Evolutionary conservation across 2,113 vertebrate species (phyloP), one percentile per base, ranked within the genome.

Genomic region (Spea multiplicata): DNA sequence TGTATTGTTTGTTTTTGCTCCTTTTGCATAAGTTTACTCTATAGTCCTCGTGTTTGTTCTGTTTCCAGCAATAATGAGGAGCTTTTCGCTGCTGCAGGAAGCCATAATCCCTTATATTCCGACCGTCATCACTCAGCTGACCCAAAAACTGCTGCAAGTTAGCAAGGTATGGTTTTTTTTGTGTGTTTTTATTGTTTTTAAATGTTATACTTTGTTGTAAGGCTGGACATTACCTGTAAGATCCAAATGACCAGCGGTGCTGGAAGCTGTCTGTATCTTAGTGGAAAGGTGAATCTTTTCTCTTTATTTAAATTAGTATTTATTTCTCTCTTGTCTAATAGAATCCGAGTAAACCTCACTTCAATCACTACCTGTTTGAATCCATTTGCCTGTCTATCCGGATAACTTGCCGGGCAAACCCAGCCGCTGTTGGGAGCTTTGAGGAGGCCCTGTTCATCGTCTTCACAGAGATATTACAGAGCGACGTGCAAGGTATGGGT

Each of bases 281-380:
- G 7, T 6, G 6, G 4, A 5, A 12, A 44, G 3, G 3, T 6
- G 12, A 13, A 10, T 64, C 2, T 3, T 49, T n/a, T 44, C 75
- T 85, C 6, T 52, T 52, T 52, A 10, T 52, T 52, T 52, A 30
- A 80, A 73, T 75, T 12, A n/a, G 13, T 72, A n/a, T 65, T 48
- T 82, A 8, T 85, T 79, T 69, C 0, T 68, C 8, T 75, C 68
- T 84, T 71, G 45, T 4, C 86, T 88, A 83, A 66, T 88, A 99
- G 97, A 99, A 99, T 85, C 97, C 97, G 87, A 99, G 97, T 93
- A 99, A 98, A 85, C 97, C 97, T 82, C 97, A 99, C 86, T 99
- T 99, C 82, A 99, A 99, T 87, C 97, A 99, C 90, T 99, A 99
- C 85, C 91, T 99, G 93, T 99, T 99, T 80, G 97, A 99, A 89